Evolutionary conservation across 2,113 vertebrate species (phyloP), one percentile per base, ranked within the genome.

Genomic region (Hystrix cristata): DNA sequence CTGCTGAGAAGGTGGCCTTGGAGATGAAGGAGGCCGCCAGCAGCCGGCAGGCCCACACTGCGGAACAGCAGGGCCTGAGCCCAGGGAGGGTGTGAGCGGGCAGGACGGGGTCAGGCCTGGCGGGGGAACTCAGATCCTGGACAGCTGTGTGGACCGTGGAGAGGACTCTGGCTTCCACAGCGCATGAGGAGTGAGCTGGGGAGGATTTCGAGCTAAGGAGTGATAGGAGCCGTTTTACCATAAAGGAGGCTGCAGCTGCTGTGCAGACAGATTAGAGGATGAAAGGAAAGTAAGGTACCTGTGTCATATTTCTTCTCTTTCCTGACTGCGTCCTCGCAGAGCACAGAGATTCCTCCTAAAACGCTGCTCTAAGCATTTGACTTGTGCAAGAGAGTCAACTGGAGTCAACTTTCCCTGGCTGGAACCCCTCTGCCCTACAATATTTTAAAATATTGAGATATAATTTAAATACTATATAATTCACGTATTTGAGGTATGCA

Each of bases 91-190:
- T 1, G 1, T 16, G 43, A 64, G 19, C 69, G 12, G 16, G 31
- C 48, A 64, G 76, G 5, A 19, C 48, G 25, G 16, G 13, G 51
- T 18, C 34, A 23, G 19, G 55, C 31, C 64, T 3, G 15, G 21
- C 3, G 7, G 72, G 31, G 34, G 23, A 19, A 27, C 15, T 19
- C 13, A 2, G 46, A 23, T 18, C 15, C n/a, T 16, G 27, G 13
- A n/a, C 18, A 11, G 55, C 18, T 8, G 2, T 1, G 5, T 0
- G 7, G 23, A 31, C 57, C n/a, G 0, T 9, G 8, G 16, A 11
- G 34, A 38, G 51, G 46, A 4, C 10, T 57, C 23, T 14, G 72
- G 78, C 67, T 29, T 62, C 12, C 4, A 53, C 4, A 34, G 1
- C 1, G n/a, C 18, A 2, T 38, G 43, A 83, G 46, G 43, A 11